Conservation (phyloP, 2,797 vertebrate species). For the Catostomus latipinnis region DNA sequence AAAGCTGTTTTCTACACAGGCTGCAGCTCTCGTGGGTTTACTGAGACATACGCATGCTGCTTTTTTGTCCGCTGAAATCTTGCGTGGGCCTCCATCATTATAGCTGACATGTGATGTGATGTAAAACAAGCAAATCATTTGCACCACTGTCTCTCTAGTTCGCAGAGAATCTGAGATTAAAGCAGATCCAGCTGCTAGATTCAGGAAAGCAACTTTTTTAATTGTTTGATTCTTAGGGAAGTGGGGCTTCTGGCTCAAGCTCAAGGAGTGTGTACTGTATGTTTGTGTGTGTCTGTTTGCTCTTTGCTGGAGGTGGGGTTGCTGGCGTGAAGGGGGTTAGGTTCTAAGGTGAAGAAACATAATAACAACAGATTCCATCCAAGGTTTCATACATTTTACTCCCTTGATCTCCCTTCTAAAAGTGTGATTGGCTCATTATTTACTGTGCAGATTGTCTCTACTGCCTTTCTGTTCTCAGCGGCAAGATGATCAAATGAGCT, state of each 20-base stretch:
- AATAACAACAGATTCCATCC: conserved; percentile 38
- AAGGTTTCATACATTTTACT: conserved; percentile 38
- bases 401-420: conserved; percentile 38
- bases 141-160: conserved; percentile 62
- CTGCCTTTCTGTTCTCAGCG: conserved; percentile 38
- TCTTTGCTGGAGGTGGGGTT: conserved; percentile 14
- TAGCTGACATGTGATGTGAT: conserved; percentile 72
- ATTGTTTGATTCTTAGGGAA: conserved; percentile 58
- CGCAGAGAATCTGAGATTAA: conserved; percentile 66
- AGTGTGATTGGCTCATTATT: conserved; percentile 57
- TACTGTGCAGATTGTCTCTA: conserved; percentile 53
- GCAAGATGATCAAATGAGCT: conserved; percentile 54
- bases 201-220: conserved; percentile 54
- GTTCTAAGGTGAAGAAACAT: conserved; percentile 36
- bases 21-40: conserved; percentile 74
- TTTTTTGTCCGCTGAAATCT: conserved; percentile 65
- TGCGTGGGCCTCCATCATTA: conserved; percentile 76
- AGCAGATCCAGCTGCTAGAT: conserved; percentile 55
- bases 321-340: not conserved
- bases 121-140: conserved; percentile 73
- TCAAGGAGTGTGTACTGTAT: not conserved
- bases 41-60: conserved; percentile 64
- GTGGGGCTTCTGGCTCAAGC: conserved; percentile 28
- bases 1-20: conserved; percentile 69
- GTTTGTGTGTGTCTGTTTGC: not conserved